Evolutionary conservation across 2,113 vertebrate genomes (phyloP).

Genomic region (Zosterops japonicus): DNA sequence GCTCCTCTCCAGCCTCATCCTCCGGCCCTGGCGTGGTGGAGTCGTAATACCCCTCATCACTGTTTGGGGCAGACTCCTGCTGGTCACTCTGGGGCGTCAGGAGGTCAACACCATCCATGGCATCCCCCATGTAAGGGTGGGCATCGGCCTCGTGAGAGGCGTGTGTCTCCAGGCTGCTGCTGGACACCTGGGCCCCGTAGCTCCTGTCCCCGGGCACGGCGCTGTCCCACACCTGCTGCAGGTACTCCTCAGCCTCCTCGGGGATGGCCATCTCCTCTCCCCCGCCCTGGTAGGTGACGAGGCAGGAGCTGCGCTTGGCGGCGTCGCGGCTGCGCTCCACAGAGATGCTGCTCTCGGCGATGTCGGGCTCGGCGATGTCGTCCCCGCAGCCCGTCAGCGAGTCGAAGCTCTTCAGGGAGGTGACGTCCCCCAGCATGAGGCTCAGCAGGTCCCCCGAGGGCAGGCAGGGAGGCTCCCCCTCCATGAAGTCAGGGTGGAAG

Average conservation of each 20-base stretch:
- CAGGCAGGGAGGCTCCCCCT: slow-evolving; percentile 40
- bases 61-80: slow-evolving; percentile 93
- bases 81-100: slow-evolving; percentile 93
- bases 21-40: slow-evolving; percentile 92
- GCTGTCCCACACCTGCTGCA: slow-evolving; percentile 81
- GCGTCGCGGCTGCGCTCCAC: slow-evolving; percentile 85
- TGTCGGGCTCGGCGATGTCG: slow-evolving; percentile 95
- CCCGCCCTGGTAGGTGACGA: slow-evolving; percentile 94
- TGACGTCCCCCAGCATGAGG: slow-evolving; percentile 87
- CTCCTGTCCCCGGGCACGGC: slow-evolving; percentile 57
- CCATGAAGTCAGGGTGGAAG: slow-evolving; percentile 55
- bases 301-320: slow-evolving; percentile 90
- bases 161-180: slow-evolving; percentile 37
- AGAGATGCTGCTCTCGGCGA: slow-evolving; percentile 86
- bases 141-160: slow-evolving; percentile 62
- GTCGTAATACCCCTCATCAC: slow-evolving; percentile 97
- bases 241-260: slow-evolving; percentile 85
- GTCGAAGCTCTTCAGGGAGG: slow-evolving; percentile 96
- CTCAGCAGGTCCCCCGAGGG: slow-evolving; percentile 84
- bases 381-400: slow-evolving; percentile 96
- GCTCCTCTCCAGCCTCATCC: slow-evolving; percentile 83
- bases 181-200: slow-evolving; percentile 65
- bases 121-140: slow-evolving; percentile 59
- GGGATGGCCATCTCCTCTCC: slow-evolving; percentile 97
- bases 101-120: slow-evolving; percentile 67